A percentile compares a stretch with the other conserved stretches of the same genome.
Evolutionary conservation across 2,797 vertebrate genomes (phyloP).

Genomic region (Spinus pinus): DNA sequence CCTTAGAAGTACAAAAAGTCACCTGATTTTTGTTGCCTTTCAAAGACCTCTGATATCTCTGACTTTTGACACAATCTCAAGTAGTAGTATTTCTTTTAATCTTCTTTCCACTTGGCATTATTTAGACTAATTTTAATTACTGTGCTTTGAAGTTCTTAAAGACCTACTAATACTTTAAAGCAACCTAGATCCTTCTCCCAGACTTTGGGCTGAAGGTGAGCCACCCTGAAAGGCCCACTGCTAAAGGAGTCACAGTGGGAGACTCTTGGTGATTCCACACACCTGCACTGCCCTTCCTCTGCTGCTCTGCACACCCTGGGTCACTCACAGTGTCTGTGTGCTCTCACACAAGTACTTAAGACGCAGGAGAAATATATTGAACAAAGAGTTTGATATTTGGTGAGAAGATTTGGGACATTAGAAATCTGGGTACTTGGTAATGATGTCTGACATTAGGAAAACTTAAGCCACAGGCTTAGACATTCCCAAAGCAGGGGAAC

Average conservation of each 20-base stretch:
- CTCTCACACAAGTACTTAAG: neutral
- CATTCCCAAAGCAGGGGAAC: neutral
- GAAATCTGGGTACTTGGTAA: neutral
- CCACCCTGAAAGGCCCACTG: neutral
- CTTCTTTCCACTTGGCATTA: neutral
- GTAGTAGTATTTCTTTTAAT: neutral
- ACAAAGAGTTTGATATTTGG: neutral
- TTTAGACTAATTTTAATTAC: constrained; percentile 1
- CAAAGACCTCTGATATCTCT: neutral
- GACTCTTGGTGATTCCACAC: neutral
- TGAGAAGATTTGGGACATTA: neutral
- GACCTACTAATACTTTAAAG: neutral
- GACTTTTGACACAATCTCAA: neutral
- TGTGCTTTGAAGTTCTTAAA: neutral
- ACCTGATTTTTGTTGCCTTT: neutral
- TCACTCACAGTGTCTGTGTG: neutral
- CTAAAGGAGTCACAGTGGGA: neutral
- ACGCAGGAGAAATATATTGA: neutral
- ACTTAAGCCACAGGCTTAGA: neutral
- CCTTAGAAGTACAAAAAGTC: neutral
- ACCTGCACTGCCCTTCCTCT: neutral
- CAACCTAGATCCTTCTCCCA: neutral
- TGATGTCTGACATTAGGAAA: neutral
- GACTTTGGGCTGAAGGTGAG: neutral
- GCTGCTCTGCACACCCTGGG: neutral